phyloP scores from a whole-genome alignment of 2,113 vertebrate genomes.

The Periophthalmus modestus region DNA sequence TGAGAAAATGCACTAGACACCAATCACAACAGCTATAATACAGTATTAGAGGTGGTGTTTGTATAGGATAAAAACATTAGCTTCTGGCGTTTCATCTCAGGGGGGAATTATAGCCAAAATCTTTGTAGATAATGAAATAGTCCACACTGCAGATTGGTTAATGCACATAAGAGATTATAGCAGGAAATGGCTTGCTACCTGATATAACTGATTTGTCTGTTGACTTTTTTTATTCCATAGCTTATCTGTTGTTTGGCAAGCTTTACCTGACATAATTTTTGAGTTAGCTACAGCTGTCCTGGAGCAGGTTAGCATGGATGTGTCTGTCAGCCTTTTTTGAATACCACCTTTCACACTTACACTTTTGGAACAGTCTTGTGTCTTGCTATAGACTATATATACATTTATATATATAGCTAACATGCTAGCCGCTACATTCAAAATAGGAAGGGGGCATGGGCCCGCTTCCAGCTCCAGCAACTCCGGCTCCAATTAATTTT shows the following conservation, averaged over 20 bases:
- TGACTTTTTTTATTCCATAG: no score
- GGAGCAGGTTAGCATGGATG: background rate
- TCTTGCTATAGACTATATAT: background rate
- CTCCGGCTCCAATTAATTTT: no score
- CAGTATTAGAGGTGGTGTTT: background rate
- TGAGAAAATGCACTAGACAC: conserved; percentile 20
- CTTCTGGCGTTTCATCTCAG: conserved; percentile 15
- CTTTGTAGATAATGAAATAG: background rate
- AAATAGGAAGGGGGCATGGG: no score
- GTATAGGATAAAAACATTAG: conserved; percentile 11
- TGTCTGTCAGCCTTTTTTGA: background rate
- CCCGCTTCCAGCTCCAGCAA: no score
- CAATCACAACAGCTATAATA: conserved; percentile 18
- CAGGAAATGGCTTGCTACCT: background rate
- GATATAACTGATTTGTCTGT: no score
- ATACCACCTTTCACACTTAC: background rate
- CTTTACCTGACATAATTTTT: background rate
- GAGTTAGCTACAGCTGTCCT: background rate
- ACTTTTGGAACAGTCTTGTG: background rate
- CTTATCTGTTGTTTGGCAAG: no score
- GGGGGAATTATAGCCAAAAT: background rate
- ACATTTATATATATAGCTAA: no score
- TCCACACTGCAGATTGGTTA: background rate
- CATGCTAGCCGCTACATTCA: no score
- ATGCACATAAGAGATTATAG: background rate